Evolutionary conservation across 2,888 invertebrate species (phyloP).

Genomic region (Myathropa florea): DNA sequence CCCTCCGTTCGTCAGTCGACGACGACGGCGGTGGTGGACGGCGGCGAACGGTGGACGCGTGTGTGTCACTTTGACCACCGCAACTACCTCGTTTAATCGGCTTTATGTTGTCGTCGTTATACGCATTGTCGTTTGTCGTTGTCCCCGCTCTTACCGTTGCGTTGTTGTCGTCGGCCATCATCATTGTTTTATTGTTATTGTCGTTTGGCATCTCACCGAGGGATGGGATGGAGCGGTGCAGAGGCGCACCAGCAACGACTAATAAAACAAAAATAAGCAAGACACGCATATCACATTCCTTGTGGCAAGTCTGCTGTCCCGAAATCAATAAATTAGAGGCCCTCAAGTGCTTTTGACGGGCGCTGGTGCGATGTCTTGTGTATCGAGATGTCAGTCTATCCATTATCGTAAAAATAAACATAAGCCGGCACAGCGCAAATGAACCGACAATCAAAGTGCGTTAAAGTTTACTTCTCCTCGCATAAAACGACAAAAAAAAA

Average conservation of each 20-base stretch:
- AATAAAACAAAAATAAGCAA: conserved; percentile 23
- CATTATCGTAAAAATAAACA: conserved; percentile 67
- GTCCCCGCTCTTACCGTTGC: neutral
- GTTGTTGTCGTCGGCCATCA: conserved; percentile 30
- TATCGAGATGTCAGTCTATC: conserved; percentile 56
- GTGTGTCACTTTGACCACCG: conserved; percentile 26
- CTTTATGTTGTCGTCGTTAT: conserved; percentile 6
- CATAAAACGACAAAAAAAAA: conserved; percentile 19
- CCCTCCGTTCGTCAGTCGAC: neutral
- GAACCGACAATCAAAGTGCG: conserved; percentile 2
- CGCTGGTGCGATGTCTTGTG: conserved; percentile 39
- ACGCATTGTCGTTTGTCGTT: neutral
- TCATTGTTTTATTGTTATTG: conserved; percentile 61
- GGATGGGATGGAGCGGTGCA: conserved; percentile 21
- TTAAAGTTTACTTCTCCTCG: conserved; percentile 19
- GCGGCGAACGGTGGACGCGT: neutral
- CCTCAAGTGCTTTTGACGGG: conserved; percentile 59
- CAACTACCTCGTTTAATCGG: conserved; percentile 34
- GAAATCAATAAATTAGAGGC: conserved; percentile 60
- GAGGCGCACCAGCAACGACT: conserved; percentile 1
- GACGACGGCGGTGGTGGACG: neutral
- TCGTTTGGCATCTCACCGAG: conserved; percentile 25
- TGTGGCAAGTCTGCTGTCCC: neutral
- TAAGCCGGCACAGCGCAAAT: neutral
- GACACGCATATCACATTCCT: conserved; percentile 25